phyloP scores from a whole-genome alignment of 2,113 vertebrate genomes.

The Silurus glanis region DNA sequence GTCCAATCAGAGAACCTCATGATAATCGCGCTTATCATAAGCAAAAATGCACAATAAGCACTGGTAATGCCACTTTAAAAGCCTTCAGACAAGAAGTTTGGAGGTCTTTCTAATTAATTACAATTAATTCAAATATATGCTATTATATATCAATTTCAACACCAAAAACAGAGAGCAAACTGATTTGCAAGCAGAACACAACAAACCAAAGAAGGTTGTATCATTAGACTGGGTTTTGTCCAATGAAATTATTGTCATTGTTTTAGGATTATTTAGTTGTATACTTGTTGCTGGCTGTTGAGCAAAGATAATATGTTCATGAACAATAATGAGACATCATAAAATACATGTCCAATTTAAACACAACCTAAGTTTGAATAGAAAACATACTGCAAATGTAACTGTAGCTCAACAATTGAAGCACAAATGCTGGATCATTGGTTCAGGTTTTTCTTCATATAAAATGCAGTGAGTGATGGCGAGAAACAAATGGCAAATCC shows the following conservation, averaged over 20 bases:
- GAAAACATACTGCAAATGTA: background rate
- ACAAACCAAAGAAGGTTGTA: background rate
- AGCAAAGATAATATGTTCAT: background rate
- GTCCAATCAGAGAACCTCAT: background rate
- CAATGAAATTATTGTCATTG: background rate
- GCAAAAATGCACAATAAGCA: conserved; percentile 2
- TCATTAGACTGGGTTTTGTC: background rate
- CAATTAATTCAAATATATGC: background rate
- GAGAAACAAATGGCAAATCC: background rate
- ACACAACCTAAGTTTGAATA: background rate
- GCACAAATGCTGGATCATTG: background rate
- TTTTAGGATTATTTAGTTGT: background rate
- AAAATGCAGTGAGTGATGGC: background rate
- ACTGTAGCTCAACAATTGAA: background rate
- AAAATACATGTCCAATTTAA: background rate
- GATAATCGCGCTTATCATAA: conserved; percentile 38
- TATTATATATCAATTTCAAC: background rate
- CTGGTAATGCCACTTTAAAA: background rate
- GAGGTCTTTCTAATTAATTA: background rate
- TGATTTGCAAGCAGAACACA: background rate
- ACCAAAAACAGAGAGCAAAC: background rate
- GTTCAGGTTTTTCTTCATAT: background rate
- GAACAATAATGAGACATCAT: background rate
- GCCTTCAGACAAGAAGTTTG: background rate
- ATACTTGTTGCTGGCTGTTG: background rate